Conservation (phyloP, 2,113 vertebrate species). For the Zosterops hypoxanthus region DNA sequence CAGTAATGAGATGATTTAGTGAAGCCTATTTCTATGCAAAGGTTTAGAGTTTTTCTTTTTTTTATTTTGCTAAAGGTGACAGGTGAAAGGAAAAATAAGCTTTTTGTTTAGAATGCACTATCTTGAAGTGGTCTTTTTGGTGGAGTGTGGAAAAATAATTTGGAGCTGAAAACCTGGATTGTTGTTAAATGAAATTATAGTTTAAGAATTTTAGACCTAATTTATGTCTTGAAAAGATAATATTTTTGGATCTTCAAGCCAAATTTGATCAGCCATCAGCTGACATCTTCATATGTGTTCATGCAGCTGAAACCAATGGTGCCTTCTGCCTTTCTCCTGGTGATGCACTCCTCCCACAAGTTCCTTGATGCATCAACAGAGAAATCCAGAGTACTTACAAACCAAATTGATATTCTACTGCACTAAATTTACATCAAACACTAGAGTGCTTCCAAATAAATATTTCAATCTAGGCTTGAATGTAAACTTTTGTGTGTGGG, state of each 20-base stretch:
- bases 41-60: neutral
- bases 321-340: neutral
- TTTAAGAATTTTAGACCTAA: neutral
- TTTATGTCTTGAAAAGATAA: neutral
- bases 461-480: neutral
- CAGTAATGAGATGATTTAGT: neutral
- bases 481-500: neutral
- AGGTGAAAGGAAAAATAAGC: neutral
- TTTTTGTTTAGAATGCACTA: accelerated
- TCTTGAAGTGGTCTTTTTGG: neutral
- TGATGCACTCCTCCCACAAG: neutral
- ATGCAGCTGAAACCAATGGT: neutral
- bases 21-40: neutral
- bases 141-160: neutral
- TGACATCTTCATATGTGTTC: neutral
- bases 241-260: neutral
- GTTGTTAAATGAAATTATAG: neutral
- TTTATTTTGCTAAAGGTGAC: neutral
- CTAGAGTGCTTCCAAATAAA: neutral
- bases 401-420: neutral
- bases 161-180: neutral
- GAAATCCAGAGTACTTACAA: neutral
- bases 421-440: neutral
- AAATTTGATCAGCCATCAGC: neutral
- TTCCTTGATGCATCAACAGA: neutral